phyloP scores from a whole-genome alignment of 2,113 vertebrate species.

The Lynx canadensis region DNA sequence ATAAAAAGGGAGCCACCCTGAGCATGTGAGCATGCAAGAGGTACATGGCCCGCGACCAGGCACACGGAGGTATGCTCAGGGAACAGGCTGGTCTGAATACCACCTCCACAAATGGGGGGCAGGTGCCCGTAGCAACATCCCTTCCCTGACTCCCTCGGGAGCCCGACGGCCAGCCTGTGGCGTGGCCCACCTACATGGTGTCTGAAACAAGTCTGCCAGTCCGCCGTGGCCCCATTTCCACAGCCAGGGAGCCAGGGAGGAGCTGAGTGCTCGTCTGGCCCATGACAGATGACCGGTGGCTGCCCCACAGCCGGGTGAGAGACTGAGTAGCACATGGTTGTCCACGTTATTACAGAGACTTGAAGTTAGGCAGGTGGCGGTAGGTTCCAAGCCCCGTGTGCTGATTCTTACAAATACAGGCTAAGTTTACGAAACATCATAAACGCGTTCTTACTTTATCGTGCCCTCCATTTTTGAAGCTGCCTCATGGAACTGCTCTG shows the following conservation, averaged over 20 bases:
- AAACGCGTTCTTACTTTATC: slow-evolving; percentile 89
- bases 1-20: neutral
- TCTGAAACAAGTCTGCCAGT: neutral
- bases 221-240: neutral
- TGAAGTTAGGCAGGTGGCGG: slow-evolving; percentile 31
- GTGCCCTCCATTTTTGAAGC: slow-evolving; percentile 88
- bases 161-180: neutral
- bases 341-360: slow-evolving; percentile 32
- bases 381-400: slow-evolving; percentile 7
- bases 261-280: neutral
- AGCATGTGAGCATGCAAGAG: neutral
- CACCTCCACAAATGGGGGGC: neutral
- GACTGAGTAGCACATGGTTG: slow-evolving; percentile 39
- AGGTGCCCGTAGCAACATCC: neutral
- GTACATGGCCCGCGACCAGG: neutral
- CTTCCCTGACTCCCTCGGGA: neutral
- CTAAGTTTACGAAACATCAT: slow-evolving; percentile 63
- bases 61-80: neutral
- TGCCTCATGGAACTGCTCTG: slow-evolving; percentile 91
- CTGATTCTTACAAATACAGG: slow-evolving; percentile 3
- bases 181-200: neutral
- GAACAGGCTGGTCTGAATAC: neutral
- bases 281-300: slow-evolving; percentile 33
- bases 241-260: neutral
- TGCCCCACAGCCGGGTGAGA: neutral